Percentiles rank a stretch among this genome's conserved stretches.
These are phyloP conservation scores for Drosophila orena DNA, from an alignment of 1,140 invertebrate species.

Conservation along the genomic window DNA sequence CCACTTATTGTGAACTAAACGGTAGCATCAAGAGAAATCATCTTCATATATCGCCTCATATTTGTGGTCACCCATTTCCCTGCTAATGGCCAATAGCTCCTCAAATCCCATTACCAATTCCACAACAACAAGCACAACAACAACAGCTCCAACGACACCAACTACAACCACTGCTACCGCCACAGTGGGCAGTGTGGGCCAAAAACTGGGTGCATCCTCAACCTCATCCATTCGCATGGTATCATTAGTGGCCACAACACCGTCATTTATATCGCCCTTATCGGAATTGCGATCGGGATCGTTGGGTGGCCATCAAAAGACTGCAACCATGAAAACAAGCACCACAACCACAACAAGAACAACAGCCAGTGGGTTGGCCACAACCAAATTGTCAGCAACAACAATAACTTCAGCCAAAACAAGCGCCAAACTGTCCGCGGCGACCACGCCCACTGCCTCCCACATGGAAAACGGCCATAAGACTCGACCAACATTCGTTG, in stretches of 20 bases:
- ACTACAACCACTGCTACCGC: conserved; percentile 35
- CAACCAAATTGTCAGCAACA: conserved; percentile 12
- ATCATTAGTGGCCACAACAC: conserved; percentile 39
- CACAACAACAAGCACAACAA: conserved; percentile 38
- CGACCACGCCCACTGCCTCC: conserved; percentile 42
- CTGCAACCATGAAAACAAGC: conserved; percentile 32
- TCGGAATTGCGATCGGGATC: conserved; percentile 21
- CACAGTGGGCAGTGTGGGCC: conserved; percentile 14
- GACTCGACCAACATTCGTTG: conserved; percentile 62
- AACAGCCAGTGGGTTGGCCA: conserved; percentile 5
- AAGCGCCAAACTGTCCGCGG: conserved; percentile 25
- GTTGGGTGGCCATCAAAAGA: conserved; percentile 29
- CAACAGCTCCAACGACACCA: conserved; percentile 29
- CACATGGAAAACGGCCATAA: conserved; percentile 42
- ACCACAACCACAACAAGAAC: conserved; percentile 23
- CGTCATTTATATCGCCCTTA: conserved; percentile 21
- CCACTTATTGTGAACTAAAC: conserved; percentile 14
- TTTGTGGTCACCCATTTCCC: conserved; percentile 64
- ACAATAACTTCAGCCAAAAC: conserved; percentile 16
- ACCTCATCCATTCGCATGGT: conserved; percentile 31
- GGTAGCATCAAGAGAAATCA: conserved; percentile 71
- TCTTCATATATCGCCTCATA: conserved; percentile 72
- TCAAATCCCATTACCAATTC: conserved; percentile 10
- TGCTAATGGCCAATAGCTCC: conserved; percentile 44
- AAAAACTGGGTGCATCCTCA: conserved; percentile 21